Evolutionary conservation across 2,888 invertebrate species (phyloP).

Genomic region (Bimastos eiseni): DNA sequence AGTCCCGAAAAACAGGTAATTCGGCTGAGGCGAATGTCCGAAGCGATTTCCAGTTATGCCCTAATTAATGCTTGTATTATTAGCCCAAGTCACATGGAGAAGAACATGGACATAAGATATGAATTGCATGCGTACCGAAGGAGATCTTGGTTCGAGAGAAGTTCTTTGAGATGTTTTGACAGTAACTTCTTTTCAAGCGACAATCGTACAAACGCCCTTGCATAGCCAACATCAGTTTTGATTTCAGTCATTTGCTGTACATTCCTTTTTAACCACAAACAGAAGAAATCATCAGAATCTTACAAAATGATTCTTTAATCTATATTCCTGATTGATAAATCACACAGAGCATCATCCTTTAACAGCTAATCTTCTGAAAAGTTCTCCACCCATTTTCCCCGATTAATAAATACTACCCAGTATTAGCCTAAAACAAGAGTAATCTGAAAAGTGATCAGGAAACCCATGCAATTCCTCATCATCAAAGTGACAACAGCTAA

Average conservation of each 20-base stretch:
- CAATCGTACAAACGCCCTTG: slow-evolving; percentile 89
- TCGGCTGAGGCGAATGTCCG: too few relatives aligned
- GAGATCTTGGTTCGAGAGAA: slow-evolving; percentile 67
- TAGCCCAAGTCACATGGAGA: not conserved
- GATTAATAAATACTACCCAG: too few relatives aligned
- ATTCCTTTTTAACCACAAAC: slow-evolving; percentile 45
- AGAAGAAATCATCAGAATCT: not conserved
- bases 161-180: slow-evolving; percentile 85
- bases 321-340: not conserved
- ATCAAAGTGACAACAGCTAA: too few relatives aligned
- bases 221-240: slow-evolving; percentile 89
- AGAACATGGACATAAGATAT: not conserved
- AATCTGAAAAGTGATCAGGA: too few relatives aligned
- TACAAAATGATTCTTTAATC: not conserved
- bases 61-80: not conserved
- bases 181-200: slow-evolving; percentile 93
- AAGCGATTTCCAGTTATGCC: too few relatives aligned
- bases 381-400: too few relatives aligned
- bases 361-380: not conserved
- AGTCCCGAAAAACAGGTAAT: too few relatives aligned
- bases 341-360: not conserved
- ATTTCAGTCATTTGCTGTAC: slow-evolving; percentile 83
- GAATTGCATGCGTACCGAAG: slow-evolving; percentile 51
- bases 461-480: too few relatives aligned
- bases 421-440: too few relatives aligned